Base-by-base conservation (phyloP, 1,140 invertebrate species). In the Neodiprion pinetum region DNA sequence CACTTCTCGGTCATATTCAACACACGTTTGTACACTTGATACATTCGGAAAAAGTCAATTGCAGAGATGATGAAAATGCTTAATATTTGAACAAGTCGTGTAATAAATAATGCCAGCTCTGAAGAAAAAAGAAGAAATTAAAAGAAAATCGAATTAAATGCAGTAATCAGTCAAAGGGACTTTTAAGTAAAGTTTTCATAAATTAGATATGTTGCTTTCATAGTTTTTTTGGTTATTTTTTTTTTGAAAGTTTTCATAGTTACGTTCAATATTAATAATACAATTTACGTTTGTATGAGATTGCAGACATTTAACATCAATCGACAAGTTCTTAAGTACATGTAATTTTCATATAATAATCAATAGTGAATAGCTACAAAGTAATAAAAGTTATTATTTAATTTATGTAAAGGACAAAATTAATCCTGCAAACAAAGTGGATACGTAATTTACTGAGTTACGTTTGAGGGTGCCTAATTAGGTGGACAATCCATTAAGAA, bases 281-380 rank as follows among this genome's bases (percentile, higher is more conserved):
- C 53, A 61, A 61, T 61, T 61, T 61, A 61, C 11, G 53, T 40
- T 61, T 14, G 0, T 61, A 61, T 61, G 53, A 61, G 53, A 61
- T 61, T 61, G 53, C 53, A 61, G 53, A 61, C 53, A 61, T 61
- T 12, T 61, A 61, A 9, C 8, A 61, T 61, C 53, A 9, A 61
- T 61, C 53, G 53, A 61, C 53, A 61, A 61, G 53, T 61, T 61
- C 53, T 61, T 61, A 61, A 61, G 53, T 61, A 61, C 8, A 9
- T 14, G 11, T 17, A 61, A 7, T 61, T 14, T 14, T 40, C 28
- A 61, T 14, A 14, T 17, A 61, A 61, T 61, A 61, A 61, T 40
- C 28, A 61, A 61, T 61, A 7, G 53, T 61, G n/a, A 61, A 61
- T 61, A 61, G 2, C 53, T 61, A 61, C 53, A 14, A 61, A 61